phyloP scores from a whole-genome alignment of 2,113 vertebrate genomes.

The rat (Rattus norvegicus) region DNA sequence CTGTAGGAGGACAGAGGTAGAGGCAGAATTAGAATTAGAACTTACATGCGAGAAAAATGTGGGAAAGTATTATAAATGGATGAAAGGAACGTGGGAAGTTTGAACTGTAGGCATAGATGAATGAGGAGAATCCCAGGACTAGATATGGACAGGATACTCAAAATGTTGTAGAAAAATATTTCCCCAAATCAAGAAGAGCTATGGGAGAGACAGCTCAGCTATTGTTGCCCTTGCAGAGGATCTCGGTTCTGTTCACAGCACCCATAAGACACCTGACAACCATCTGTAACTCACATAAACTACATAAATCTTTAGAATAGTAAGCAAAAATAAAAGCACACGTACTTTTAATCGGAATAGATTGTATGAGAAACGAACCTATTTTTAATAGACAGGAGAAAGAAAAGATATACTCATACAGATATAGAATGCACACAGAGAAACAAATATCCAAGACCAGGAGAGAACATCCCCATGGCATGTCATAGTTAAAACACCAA shows the following conservation, averaged over 20 bases:
- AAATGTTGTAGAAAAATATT: background rate
- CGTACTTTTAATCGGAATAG: background rate
- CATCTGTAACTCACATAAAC: background rate
- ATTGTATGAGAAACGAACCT: background rate
- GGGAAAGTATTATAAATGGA: background rate
- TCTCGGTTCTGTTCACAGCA: background rate
- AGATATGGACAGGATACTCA: background rate
- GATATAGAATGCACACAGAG: background rate
- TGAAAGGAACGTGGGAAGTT: background rate
- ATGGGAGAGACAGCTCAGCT: background rate
- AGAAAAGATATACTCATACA: background rate
- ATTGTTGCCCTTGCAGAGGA: background rate
- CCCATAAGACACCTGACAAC: background rate
- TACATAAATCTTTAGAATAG: background rate
- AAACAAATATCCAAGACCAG: background rate
- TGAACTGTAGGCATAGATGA: background rate
- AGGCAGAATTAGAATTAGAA: background rate
- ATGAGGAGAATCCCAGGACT: background rate
- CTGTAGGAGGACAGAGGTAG: background rate
- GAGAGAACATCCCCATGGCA: background rate
- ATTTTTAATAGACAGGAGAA: background rate
- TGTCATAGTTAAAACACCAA: background rate
- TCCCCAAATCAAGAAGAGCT: background rate
- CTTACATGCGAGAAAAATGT: background rate
- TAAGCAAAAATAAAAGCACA: background rate